phyloP scores from a whole-genome alignment of 2,888 invertebrate genomes.

The Yponomeuta evonymella region DNA sequence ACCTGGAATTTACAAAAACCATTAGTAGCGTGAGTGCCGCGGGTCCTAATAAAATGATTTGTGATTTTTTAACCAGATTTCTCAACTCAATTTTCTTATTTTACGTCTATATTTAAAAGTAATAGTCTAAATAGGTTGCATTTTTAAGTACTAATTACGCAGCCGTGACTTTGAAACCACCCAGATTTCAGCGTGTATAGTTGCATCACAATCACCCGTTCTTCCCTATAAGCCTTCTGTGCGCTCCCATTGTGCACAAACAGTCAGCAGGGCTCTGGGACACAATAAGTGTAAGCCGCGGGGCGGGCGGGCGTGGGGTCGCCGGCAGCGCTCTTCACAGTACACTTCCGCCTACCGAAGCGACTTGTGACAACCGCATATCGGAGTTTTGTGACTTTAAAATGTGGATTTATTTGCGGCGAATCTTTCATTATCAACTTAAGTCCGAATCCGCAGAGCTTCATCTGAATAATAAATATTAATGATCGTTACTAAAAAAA shows the following conservation, averaged over 20 bases:
- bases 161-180: too few species aligned
- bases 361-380: slow-evolving; percentile 22
- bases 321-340: slow-evolving; percentile 52
- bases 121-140: too few species aligned
- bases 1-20: too few species aligned
- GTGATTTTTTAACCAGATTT: too few species aligned
- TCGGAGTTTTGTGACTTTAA: too few species aligned
- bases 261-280: slow-evolving; percentile 50
- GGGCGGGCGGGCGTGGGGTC: slow-evolving; percentile 51
- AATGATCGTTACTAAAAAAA: neutral
- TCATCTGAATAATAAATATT: neutral
- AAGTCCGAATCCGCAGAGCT: neutral
- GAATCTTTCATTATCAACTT: neutral
- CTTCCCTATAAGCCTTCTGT: neutral
- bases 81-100: too few species aligned
- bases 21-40: too few species aligned
- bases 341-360: slow-evolving; percentile 39
- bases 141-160: too few species aligned
- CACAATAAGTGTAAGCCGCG: slow-evolving; percentile 66
- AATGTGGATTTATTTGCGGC: neutral
- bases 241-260: slow-evolving; percentile 31
- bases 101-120: too few species aligned
- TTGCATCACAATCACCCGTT: too few species aligned
- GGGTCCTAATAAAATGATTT: too few species aligned
- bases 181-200: too few species aligned